phyloP scores from a whole-genome alignment of 2,113 vertebrate species.

The Poecilia latipinna region DNA sequence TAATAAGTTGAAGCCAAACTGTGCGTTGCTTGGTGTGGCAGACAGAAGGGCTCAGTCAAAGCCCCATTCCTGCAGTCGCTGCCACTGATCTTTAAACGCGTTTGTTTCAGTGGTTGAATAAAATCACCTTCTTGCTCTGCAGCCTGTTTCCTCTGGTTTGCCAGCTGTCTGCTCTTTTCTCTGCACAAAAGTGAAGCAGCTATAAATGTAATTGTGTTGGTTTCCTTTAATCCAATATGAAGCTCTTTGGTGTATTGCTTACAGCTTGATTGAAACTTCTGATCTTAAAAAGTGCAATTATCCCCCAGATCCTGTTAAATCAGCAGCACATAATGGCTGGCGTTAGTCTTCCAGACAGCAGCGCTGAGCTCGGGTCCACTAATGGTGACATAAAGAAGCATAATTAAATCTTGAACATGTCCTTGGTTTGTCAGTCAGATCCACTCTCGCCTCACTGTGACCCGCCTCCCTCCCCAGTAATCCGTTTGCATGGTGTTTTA shows the following conservation, averaged over 20 bases:
- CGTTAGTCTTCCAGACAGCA: conserved; percentile 20
- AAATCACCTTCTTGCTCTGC: too few species aligned
- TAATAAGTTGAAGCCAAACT: too few species aligned
- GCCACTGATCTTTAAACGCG: conserved; percentile 7
- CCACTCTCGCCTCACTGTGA: conserved; percentile 17
- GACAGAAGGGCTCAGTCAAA: too few species aligned
- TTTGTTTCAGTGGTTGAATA: too few species aligned
- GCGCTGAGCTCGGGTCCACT: conserved; percentile 14
- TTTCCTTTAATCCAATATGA: not conserved
- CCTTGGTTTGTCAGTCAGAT: conserved; percentile 17
- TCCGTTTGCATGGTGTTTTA: conserved; percentile 23
- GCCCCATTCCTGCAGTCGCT: too few species aligned
- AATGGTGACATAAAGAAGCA: conserved; percentile 41
- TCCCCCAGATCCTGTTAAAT: not conserved
- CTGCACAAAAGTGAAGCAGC: not conserved
- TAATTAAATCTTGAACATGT: conserved; percentile 55
- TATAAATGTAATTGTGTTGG: conserved; percentile 14
- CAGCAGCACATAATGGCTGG: conserved; percentile 13
- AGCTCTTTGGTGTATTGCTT: not conserved
- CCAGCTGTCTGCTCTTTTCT: not conserved
- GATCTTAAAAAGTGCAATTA: not conserved
- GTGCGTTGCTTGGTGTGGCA: too few species aligned
- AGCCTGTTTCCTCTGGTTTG: too few species aligned
- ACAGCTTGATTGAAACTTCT: not conserved
- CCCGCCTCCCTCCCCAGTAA: conserved; percentile 27